phyloP scores from a whole-genome alignment of 2,888 invertebrate species.

The Vesta saturnalis region DNA sequence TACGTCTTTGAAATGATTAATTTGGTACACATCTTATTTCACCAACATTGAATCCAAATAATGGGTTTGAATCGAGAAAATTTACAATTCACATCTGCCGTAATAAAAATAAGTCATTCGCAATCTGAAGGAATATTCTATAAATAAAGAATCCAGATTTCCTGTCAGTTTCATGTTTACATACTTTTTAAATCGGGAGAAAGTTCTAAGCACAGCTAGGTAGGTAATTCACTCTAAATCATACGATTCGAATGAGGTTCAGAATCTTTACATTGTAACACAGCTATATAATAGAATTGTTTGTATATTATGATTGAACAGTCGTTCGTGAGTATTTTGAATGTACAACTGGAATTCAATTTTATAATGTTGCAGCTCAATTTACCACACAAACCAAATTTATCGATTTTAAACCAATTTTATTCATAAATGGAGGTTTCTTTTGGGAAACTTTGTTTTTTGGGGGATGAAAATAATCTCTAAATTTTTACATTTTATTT shows the following conservation, averaged over 20 bases:
- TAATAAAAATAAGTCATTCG: slow-evolving; percentile 4
- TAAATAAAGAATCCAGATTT: neutral
- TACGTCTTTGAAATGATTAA: neutral
- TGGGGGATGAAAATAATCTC: no score
- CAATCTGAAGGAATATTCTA: neutral
- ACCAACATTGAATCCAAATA: neutral
- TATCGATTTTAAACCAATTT: slow-evolving; percentile 2
- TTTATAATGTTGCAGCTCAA: slow-evolving; percentile 17
- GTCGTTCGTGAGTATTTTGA: slow-evolving; percentile 23
- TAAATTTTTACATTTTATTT: no score
- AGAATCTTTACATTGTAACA: neutral
- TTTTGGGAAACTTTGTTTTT: no score
- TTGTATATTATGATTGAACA: slow-evolving; percentile 27
- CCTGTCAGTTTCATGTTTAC: slow-evolving; percentile 1
- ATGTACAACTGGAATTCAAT: slow-evolving; percentile 15
- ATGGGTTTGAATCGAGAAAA: neutral
- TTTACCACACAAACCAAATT: slow-evolving; percentile 17
- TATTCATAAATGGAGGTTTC: neutral
- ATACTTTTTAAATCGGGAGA: neutral
- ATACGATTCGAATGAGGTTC: slow-evolving; percentile 21
- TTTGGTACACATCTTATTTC: neutral
- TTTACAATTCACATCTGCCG: neutral
- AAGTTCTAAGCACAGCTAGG: slow-evolving; percentile 46
- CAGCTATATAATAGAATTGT: slow-evolving; percentile 27
- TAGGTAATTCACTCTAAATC: slow-evolving; percentile 14